A percentile compares a stretch with the other conserved stretches of the same genome.
Conservation (phyloP, 2,113 vertebrate genomes). For the Arothron firmamentum region DNA sequence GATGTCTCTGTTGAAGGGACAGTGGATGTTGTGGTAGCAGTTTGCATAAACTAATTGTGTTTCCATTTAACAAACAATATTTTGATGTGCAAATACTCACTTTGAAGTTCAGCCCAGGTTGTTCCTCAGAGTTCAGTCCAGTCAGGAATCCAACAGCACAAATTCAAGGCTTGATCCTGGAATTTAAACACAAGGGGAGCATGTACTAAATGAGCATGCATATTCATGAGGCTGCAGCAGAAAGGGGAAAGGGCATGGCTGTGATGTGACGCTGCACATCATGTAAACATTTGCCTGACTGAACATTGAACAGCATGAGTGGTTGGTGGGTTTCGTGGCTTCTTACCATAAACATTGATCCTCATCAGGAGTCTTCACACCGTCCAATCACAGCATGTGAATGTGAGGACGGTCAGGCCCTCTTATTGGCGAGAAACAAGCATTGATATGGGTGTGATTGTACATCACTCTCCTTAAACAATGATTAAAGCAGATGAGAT, state of each 20-base stretch:
- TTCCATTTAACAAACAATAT: background rate
- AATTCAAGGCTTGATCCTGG: conserved; percentile 1
- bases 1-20: conserved; percentile 19
- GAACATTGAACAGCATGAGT: conserved; percentile 17
- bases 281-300: background rate
- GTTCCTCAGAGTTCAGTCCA: conserved; percentile 7
- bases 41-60: background rate
- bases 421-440: conserved; percentile 26
- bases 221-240: conserved; percentile 61
- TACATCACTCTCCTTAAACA: background rate
- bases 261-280: conserved; percentile 37
- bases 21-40: background rate
- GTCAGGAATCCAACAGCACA: conserved; percentile 34
- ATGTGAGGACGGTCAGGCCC: background rate
- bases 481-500: conserved; percentile 32
- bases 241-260: conserved; percentile 49
- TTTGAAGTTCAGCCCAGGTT: background rate
- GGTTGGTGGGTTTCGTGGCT: conserved; percentile 14
- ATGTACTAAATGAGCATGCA: conserved; percentile 58
- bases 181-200: conserved; percentile 53
- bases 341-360: conserved; percentile 34
- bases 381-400: conserved; percentile 19
- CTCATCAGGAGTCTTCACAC: conserved; percentile 27
- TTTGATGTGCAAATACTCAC: conserved; percentile 47
- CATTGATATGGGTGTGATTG: background rate